A percentile compares a stretch with the other conserved stretches of the same genome.
These are phyloP conservation scores for Aldabrachelys gigantea DNA, from an alignment of 2,113 vertebrate species.

Conservation along the genomic window DNA sequence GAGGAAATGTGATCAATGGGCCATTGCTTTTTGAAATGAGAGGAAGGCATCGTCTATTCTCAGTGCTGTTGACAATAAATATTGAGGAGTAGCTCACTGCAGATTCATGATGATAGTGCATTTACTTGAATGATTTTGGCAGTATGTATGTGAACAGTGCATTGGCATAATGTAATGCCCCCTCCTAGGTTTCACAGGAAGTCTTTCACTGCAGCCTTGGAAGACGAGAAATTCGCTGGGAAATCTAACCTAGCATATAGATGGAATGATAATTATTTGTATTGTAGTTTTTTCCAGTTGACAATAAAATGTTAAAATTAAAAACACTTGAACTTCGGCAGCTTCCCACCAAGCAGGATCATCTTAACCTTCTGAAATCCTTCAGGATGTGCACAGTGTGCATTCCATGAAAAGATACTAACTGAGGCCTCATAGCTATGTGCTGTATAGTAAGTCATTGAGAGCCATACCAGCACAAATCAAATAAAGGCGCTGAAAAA, in stretches of 20 bases:
- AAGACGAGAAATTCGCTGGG: slow-evolving; percentile 58
- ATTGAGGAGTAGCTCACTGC: slow-evolving; percentile 31
- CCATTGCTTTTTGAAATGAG: slow-evolving; percentile 66
- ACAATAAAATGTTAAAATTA: slow-evolving; percentile 31
- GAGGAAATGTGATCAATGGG: slow-evolving; percentile 64
- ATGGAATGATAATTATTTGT: slow-evolving; percentile 55
- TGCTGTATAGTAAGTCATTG: background rate
- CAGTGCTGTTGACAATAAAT: slow-evolving; percentile 60
- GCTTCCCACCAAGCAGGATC: background rate
- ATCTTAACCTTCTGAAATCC: background rate
- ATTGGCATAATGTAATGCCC: slow-evolving; percentile 4
- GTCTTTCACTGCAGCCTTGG: slow-evolving; percentile 61
- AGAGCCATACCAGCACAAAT: fast-evolving
- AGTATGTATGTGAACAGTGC: background rate
- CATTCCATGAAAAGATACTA: background rate
- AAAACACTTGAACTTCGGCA: slow-evolving; percentile 2
- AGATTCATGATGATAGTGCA: slow-evolving; percentile 8
- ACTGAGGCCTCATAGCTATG: background rate
- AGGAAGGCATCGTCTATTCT: slow-evolving; percentile 60
- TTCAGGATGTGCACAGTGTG: background rate
- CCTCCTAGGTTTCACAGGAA: slow-evolving; percentile 18
- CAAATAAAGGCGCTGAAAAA: background rate
- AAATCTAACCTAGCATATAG: background rate
- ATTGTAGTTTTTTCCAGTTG: slow-evolving; percentile 29
- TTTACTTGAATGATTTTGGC: too few relatives aligned